Conservation (phyloP, 2,888 invertebrate genomes). For the Microctonus hyperodae region DNA sequence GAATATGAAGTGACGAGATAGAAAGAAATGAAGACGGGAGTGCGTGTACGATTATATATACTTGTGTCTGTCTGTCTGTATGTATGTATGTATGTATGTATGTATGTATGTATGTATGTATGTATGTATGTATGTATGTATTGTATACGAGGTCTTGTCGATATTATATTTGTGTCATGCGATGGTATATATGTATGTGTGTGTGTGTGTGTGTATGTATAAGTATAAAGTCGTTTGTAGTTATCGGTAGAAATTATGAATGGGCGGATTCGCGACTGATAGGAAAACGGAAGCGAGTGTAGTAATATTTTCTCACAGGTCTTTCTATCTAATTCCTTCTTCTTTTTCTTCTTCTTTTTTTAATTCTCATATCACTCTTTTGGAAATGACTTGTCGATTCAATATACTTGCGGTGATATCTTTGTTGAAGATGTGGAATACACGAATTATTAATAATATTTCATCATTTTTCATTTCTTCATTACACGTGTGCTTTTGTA, state of each 20-base stretch:
- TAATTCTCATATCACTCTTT: constrained; percentile 7
- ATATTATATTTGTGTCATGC: neutral
- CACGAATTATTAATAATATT: too few species aligned
- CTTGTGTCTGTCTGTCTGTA: too few species aligned
- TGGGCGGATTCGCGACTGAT: constrained; percentile 40
- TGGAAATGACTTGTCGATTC: neutral
- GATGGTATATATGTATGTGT: neutral
- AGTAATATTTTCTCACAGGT: constrained; percentile 24
- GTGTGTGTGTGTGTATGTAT: constrained; percentile 33
- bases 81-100: neutral
- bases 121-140: too few species aligned
- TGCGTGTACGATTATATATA: neutral
- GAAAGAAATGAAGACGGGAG: neutral
- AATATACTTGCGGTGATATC: neutral
- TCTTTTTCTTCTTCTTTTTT: constrained; percentile 1
- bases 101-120: constrained; percentile 10
- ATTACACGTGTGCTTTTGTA: neutral
- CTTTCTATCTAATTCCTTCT: constrained; percentile 19
- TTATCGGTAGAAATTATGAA: constrained; percentile 49
- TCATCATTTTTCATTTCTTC: too few species aligned
- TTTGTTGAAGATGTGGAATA: too few species aligned
- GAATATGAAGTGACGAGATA: neutral
- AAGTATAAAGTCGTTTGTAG: constrained; percentile 39
- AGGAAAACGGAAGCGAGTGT: constrained; percentile 27
- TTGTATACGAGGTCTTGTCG: neutral